Evolutionary conservation across 1,140 invertebrate genomes (phyloP).

Genomic region (Glossosoma conforme): DNA sequence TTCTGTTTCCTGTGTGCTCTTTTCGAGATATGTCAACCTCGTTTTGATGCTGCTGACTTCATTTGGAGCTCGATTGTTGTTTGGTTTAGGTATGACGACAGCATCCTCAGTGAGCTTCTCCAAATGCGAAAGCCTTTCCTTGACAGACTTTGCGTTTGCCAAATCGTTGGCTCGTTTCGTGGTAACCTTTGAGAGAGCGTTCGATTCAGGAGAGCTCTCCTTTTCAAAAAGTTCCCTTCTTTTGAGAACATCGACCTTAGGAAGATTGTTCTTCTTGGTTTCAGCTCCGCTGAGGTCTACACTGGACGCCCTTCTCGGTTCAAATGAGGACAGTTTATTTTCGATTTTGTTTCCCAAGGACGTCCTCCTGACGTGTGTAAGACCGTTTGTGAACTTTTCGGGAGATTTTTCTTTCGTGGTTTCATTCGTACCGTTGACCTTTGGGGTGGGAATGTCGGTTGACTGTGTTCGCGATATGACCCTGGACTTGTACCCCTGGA

Average conservation of each 20-base stretch:
- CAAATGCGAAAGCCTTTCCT: constrained; percentile 63
- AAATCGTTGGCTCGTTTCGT: constrained; percentile 53
- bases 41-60: constrained; percentile 61
- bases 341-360: constrained; percentile 50
- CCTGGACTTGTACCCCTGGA: constrained; percentile 74
- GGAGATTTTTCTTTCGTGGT: constrained; percentile 44
- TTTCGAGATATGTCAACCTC: constrained; percentile 58
- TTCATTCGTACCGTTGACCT: constrained; percentile 36
- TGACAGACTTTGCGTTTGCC: constrained; percentile 60
- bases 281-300: constrained; percentile 32
- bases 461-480: constrained; percentile 51
- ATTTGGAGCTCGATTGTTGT: constrained; percentile 51
- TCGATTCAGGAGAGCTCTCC: constrained; percentile 47
- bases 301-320: constrained; percentile 39
- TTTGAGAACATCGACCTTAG: constrained; percentile 77
- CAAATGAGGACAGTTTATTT: constrained; percentile 49
- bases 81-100: constrained; percentile 41
- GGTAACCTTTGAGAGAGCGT: constrained; percentile 32
- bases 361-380: constrained; percentile 45
- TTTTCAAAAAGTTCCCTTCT: constrained; percentile 77
- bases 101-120: constrained; percentile 53
- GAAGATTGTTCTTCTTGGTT: constrained; percentile 55
- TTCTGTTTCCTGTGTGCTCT: constrained; percentile 50
- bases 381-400: constrained; percentile 40
- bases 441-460: constrained; percentile 42